A percentile compares a stretch with the other conserved stretches of the same genome.
These are phyloP conservation scores for Zygogramma bicolorata DNA, from an alignment of 2,888 invertebrate species.

Conservation along the genomic window DNA sequence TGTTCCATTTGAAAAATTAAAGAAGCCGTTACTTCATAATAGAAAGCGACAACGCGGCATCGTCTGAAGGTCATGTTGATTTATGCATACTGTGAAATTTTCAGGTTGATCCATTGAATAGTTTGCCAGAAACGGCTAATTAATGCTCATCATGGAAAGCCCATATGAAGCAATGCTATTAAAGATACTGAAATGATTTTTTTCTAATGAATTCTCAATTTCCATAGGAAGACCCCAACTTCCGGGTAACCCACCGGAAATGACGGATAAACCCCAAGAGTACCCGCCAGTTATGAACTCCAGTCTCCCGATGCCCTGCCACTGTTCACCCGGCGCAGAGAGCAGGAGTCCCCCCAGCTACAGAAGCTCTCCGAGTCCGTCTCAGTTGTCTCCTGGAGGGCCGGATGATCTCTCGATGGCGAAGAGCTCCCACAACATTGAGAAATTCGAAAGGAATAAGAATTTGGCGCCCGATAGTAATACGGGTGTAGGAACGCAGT, in stretches of 20 bases:
- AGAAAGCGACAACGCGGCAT: too few species aligned
- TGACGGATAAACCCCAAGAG: conserved; percentile 45
- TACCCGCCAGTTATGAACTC: conserved; percentile 55
- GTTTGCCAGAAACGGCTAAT: too few species aligned
- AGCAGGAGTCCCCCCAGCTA: conserved; percentile 55
- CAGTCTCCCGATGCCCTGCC: conserved; percentile 55
- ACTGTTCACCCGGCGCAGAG: conserved; percentile 61
- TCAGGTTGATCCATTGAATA: too few species aligned
- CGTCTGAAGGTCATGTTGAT: too few species aligned
- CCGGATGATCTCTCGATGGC: conserved; percentile 63
- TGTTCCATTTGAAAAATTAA: too few species aligned
- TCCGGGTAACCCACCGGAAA: conserved; percentile 41
- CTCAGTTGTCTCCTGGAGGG: conserved; percentile 61
- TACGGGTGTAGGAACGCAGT: not conserved
- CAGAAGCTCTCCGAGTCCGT: conserved; percentile 57
- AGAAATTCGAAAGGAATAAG: conserved; percentile 38
- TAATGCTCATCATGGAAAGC: too few species aligned
- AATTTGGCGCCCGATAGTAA: conserved; percentile 17
- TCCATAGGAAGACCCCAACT: conserved; percentile 51
- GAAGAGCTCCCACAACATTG: conserved; percentile 41
- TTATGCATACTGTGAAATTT: too few species aligned
- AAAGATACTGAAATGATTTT: not conserved
- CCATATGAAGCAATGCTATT: not conserved
- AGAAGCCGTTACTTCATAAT: too few species aligned
- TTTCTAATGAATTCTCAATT: not conserved